Evolutionary conservation across 1,140 invertebrate genomes (phyloP).

Genomic region (Lordiphosa stackelbergi): DNA sequence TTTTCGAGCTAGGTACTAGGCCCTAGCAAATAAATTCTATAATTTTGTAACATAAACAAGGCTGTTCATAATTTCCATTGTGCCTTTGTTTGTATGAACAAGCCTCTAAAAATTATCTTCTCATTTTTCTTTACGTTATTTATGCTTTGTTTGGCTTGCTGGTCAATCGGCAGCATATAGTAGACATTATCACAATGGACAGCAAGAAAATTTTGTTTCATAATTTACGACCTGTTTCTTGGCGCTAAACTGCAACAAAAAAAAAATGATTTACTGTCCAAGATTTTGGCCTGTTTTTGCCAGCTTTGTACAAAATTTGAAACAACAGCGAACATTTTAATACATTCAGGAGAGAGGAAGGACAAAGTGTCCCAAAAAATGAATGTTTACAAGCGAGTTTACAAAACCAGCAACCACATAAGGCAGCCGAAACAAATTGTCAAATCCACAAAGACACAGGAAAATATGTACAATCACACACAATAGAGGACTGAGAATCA

Average conservation of each 20-base stretch:
- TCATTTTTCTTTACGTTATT: constrained; percentile 17
- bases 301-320: constrained; percentile 12
- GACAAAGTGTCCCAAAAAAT: constrained; percentile 1
- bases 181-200: constrained; percentile 25
- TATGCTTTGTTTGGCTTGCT: constrained; percentile 39
- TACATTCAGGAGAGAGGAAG: neutral
- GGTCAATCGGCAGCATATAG: constrained; percentile 18
- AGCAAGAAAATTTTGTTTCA: constrained; percentile 6
- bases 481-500: neutral
- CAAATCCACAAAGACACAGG: constrained; percentile 8
- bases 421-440: constrained; percentile 13
- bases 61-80: too few relatives aligned
- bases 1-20: too few relatives aligned
- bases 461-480: constrained; percentile 7
- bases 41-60: too few relatives aligned
- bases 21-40: too few relatives aligned
- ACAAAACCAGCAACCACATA: neutral
- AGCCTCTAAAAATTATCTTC: neutral
- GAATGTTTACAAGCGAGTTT: constrained; percentile 4
- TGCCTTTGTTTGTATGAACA: too few relatives aligned
- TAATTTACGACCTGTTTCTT: constrained; percentile 31
- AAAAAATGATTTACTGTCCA: constrained; percentile 20
- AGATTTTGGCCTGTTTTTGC: constrained; percentile 11
- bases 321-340: constrained; percentile 6
- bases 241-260: constrained; percentile 4